Percentiles rank a stretch among this genome's conserved stretches.
phyloP scores from a whole-genome alignment of 2,888 invertebrate species.

The Scaeva pyrastri region DNA sequence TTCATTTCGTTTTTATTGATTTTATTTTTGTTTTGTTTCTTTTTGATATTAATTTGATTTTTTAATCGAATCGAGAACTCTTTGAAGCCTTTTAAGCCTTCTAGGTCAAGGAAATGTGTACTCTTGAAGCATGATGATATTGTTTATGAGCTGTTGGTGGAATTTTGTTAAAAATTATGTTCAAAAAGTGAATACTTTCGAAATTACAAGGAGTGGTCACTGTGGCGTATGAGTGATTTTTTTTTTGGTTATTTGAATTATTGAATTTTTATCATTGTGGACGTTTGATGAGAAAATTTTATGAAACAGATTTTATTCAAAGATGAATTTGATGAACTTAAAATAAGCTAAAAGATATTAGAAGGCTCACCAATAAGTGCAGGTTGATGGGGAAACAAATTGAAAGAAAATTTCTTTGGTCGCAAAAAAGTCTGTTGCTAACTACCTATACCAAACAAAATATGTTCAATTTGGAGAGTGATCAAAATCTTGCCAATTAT shows the following conservation, averaged over 20 bases:
- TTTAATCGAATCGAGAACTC: background rate
- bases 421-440: too few species aligned
- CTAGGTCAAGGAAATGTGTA: background rate
- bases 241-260: background rate
- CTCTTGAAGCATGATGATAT: conserved; percentile 26
- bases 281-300: too few species aligned
- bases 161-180: background rate
- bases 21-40: background rate
- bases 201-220: background rate
- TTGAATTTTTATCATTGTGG: too few species aligned
- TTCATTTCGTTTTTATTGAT: background rate
- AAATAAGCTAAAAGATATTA: too few species aligned
- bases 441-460: too few species aligned
- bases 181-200: background rate
- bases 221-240: background rate
- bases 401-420: too few species aligned
- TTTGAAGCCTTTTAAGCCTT: background rate
- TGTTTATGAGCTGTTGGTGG: background rate
- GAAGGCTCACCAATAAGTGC: too few species aligned
- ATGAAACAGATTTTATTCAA: too few species aligned
- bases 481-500: too few species aligned
- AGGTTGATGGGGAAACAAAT: too few species aligned
- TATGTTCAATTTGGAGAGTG: too few species aligned
- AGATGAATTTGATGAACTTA: too few species aligned
- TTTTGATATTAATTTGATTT: conserved; percentile 24